These are phyloP conservation scores for Macrotis lagotis DNA, from an alignment of 2,113 vertebrate genomes.

Conservation along the genomic window DNA sequence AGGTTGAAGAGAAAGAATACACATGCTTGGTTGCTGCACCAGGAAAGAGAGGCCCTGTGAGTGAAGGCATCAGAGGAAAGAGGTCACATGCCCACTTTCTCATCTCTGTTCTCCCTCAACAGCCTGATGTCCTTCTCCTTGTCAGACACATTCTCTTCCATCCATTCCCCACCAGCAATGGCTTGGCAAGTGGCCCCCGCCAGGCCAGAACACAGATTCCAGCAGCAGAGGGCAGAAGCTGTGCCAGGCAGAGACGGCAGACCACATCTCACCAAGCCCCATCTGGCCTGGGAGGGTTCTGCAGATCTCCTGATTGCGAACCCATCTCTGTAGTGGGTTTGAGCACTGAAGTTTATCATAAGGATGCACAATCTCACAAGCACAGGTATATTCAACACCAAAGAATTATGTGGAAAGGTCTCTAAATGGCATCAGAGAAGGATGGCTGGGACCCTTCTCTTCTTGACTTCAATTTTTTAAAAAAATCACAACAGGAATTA, in stretches of 20 bases:
- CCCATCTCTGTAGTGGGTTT: conserved; percentile 70
- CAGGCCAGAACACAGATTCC: no score
- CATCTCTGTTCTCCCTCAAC: conserved; percentile 21
- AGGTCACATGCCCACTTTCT: neutral
- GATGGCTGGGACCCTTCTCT: conserved; percentile 67
- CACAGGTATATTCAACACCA: conserved; percentile 82
- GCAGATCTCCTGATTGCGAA: conserved; percentile 79
- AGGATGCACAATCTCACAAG: conserved; percentile 79
- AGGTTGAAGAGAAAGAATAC: conserved; percentile 6
- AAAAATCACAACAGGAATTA: conserved; percentile 77
- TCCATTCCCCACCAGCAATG: neutral
- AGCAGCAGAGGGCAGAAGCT: conserved; percentile 59
- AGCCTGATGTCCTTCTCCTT: neutral
- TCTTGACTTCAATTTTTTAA: conserved; percentile 72
- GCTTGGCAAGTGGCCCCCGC: no score
- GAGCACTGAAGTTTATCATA: conserved; percentile 78
- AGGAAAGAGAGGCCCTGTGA: neutral
- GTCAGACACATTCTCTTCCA: conserved; percentile 40
- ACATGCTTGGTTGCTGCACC: conserved; percentile 2
- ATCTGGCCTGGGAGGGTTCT: conserved; percentile 59
- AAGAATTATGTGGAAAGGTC: conserved; percentile 74
- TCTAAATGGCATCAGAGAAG: conserved; percentile 76
- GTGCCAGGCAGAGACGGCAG: conserved; percentile 42
- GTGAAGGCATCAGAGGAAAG: neutral
- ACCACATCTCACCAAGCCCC: conserved; percentile 50